A percentile compares a stretch with the other conserved stretches of the same genome.
Conservation (phyloP, 1,140 invertebrate species). For the Hestina assimilis region DNA sequence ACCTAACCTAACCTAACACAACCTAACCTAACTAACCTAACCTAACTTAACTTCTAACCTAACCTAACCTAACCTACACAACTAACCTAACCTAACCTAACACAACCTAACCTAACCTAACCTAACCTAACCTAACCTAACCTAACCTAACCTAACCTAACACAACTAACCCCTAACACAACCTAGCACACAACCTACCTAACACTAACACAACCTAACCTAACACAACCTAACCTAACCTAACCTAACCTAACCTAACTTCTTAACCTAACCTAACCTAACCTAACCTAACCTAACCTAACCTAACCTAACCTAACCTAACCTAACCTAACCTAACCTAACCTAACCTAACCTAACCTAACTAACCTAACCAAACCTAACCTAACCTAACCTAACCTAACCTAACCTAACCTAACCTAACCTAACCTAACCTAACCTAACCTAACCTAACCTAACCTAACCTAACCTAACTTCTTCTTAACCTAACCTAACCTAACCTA, state of each 20-base stretch:
- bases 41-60: conserved; percentile 9
- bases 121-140: conserved; percentile 12
- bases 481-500: background rate
- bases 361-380: conserved; percentile 7
- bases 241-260: conserved; percentile 9
- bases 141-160: conserved; percentile 8
- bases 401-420: conserved; percentile 8
- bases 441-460: conserved; percentile 5
- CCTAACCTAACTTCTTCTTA: too few relatives aligned
- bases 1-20: conserved; percentile 8
- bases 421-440: conserved; percentile 7
- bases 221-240: conserved; percentile 8
- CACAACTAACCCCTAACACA: too few relatives aligned
- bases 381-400: conserved; percentile 10
- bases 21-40: conserved; percentile 6
- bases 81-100: conserved; percentile 11
- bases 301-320: conserved; percentile 10
- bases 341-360: conserved; percentile 10
- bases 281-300: conserved; percentile 10
- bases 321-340: conserved; percentile 10
- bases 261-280: conserved; percentile 9
- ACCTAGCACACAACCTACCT: too few relatives aligned
- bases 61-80: conserved; percentile 8
- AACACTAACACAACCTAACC: conserved; percentile 7
- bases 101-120: conserved; percentile 10